Base-by-base conservation (phyloP, 1,140 invertebrate species). In the Drosophila melanica region DNA sequence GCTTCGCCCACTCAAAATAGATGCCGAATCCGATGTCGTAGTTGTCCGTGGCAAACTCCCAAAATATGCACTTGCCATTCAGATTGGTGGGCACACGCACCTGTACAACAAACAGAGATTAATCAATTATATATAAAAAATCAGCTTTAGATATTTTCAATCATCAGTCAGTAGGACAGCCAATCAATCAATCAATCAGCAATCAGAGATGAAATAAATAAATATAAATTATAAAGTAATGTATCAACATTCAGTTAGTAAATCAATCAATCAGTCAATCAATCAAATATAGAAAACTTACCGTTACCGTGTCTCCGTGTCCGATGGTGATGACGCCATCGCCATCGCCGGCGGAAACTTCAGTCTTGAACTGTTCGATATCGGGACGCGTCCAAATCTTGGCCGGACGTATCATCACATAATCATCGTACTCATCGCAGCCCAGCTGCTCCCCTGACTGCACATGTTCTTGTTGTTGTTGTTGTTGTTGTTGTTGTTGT, bases 21-120 rank as follows among this genome's bases (percentile, higher is more conserved):
- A 99, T 95, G 6, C 99, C 99, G 93, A 99, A 99, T 51, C 98
- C 99, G 84, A 99, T 98, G 91, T 99, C 99, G 92, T 99, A 99
- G 84, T 95, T 95, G 92, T 99, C 99, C 0, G 99, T 99, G 8
- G 98, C 98, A 93, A 99, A 99, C 93, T 99, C 99, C 99, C 99
- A 99, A 92, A 98, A 99, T n/a, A 99, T 93, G 89, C 97, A 97
- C 1, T 96, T 95, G 0, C 98, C 99, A 87, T 98, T 96, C 75
- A 96, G 94, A 92, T 99, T 98, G 0, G 99, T 99, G 12, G 99
- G 99, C 23, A 99, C 99, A 60, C 98, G 94, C 1, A 99, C 90
- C 90, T 92, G 30, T 10, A 27, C 2, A 7, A 51, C n/a, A 7
- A 51, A 30, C 10, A 30, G 4, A 59, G 16, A 41, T 23, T 1